A percentile compares a stretch with the other conserved stretches of the same genome.
Conservation (phyloP, 1,140 invertebrate species). For the Probaryconus sp. region DNA sequence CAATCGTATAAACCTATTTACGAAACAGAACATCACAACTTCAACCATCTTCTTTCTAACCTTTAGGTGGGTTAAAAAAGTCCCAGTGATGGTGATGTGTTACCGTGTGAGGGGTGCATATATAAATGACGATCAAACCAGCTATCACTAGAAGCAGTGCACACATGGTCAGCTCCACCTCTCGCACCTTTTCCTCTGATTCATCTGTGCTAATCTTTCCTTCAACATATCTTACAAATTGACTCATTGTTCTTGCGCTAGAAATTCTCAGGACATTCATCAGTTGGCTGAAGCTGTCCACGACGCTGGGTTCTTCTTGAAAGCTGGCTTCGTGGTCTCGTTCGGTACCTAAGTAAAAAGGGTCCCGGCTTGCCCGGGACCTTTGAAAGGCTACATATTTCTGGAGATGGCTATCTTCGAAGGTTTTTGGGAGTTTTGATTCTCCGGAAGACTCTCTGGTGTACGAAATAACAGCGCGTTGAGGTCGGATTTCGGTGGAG, state of each 20-base stretch:
- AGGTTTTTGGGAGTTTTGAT: conserved; percentile 8
- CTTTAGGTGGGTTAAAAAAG: conserved; percentile 86
- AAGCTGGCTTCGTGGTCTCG: background rate
- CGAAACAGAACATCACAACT: conserved; percentile 49
- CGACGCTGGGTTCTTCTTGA: conserved; percentile 65
- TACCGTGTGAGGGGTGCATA: conserved; percentile 83
- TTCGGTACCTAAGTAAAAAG: background rate
- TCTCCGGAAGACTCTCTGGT: conserved; percentile 19
- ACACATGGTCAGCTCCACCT: conserved; percentile 85
- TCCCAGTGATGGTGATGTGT: conserved; percentile 90
- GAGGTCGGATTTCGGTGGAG: conserved; percentile 57
- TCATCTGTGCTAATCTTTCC: conserved; percentile 79
- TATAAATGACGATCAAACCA: conserved; percentile 84
- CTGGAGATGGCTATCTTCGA: background rate
- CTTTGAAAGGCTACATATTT: conserved; percentile 1
- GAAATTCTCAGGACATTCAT: conserved; percentile 82
- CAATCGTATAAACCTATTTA: conserved; percentile 59
- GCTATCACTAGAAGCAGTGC: conserved; percentile 86
- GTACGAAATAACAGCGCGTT: conserved; percentile 72
- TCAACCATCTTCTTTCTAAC: conserved; percentile 33
- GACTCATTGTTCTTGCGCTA: conserved; percentile 81
- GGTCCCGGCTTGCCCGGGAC: conserved; percentile 27
- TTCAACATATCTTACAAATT: conserved; percentile 82
- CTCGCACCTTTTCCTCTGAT: conserved; percentile 80
- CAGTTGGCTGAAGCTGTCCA: conserved; percentile 82